phyloP scores from a whole-genome alignment of 2,113 vertebrate genomes.

The Chamaea fasciata region DNA sequence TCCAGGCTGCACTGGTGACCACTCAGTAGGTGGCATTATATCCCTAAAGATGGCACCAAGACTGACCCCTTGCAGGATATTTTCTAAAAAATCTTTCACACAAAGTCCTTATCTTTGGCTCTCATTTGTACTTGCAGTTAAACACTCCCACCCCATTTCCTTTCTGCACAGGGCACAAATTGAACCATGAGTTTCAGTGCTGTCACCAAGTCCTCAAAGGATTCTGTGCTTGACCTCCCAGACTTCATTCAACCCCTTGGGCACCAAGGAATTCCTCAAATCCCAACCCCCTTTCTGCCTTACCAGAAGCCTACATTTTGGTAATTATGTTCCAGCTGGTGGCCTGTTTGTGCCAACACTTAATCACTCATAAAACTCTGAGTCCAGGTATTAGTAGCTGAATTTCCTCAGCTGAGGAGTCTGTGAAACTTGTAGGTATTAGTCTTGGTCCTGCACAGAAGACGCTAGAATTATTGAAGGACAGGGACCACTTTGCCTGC shows the following conservation, averaged over 20 bases:
- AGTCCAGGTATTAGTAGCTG: not conserved
- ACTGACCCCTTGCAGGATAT: fast-evolving
- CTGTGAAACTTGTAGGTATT: not conserved
- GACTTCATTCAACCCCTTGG: not conserved
- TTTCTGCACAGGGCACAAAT: not conserved
- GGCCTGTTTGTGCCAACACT: fast-evolving
- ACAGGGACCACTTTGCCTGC: fast-evolving
- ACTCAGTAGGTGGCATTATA: constrained; percentile 56
- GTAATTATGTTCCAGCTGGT: not conserved
- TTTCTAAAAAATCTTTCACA: not conserved
- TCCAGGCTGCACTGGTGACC: not conserved
- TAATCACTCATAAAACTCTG: not conserved
- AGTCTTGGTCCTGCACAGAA: not conserved
- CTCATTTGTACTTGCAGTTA: fast-evolving
- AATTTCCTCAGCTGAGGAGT: not conserved
- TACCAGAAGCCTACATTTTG: not conserved
- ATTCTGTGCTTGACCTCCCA: not conserved
- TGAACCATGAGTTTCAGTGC: fast-evolving
- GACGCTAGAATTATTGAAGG: not conserved
- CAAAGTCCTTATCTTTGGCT: not conserved
- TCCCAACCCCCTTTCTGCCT: not conserved
- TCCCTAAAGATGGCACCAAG: not conserved
- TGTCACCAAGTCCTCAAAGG: not conserved
- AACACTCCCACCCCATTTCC: fast-evolving
- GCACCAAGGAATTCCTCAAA: not conserved